A percentile compares a stretch with the other conserved stretches of the same genome.
Conservation (phyloP, 2,797 vertebrate species). For the Lacerta bilineata region DNA sequence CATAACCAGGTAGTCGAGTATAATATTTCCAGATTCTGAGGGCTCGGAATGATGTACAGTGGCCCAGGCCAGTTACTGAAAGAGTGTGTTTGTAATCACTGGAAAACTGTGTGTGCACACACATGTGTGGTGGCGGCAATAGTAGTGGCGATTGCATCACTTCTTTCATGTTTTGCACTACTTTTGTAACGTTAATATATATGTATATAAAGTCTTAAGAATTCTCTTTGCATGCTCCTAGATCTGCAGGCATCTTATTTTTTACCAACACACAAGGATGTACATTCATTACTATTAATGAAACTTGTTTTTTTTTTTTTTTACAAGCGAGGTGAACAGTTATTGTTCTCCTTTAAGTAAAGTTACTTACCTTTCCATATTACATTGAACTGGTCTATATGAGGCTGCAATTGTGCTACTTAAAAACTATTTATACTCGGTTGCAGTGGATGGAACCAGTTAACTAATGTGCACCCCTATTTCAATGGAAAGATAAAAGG, state of each 20-base stretch:
- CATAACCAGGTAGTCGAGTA: conserved; percentile 39
- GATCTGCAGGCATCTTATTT: conserved; percentile 73
- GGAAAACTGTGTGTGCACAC: neutral
- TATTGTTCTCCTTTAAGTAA: conserved; percentile 1
- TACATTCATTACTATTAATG: conserved; percentile 78
- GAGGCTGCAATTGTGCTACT: conserved; percentile 73
- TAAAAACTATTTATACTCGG: conserved; percentile 68
- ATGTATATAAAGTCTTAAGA: conserved; percentile 59
- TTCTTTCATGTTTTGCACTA: conserved; percentile 80
- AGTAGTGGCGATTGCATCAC: conserved; percentile 75
- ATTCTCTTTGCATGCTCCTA: conserved; percentile 59
- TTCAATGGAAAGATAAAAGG: conserved; percentile 69
- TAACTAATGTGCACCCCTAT: conserved; percentile 67
- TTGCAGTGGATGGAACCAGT: conserved; percentile 69
- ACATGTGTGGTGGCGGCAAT: conserved; percentile 60
- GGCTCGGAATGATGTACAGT: conserved; percentile 18
- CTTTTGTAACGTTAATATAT: conserved; percentile 70
- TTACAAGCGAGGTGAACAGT: conserved; percentile 30
- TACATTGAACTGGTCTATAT: conserved; percentile 58
- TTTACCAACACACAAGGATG: conserved; percentile 78
- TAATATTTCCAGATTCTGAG: conserved; percentile 24
- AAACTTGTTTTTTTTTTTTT: conserved; percentile 52
- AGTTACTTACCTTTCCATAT: conserved; percentile 37
- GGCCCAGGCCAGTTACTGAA: conserved; percentile 43
- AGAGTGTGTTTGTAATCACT: conserved; percentile 32